phyloP scores from a whole-genome alignment of 2,888 invertebrate genomes.

The Drosophila neutralis region DNA sequence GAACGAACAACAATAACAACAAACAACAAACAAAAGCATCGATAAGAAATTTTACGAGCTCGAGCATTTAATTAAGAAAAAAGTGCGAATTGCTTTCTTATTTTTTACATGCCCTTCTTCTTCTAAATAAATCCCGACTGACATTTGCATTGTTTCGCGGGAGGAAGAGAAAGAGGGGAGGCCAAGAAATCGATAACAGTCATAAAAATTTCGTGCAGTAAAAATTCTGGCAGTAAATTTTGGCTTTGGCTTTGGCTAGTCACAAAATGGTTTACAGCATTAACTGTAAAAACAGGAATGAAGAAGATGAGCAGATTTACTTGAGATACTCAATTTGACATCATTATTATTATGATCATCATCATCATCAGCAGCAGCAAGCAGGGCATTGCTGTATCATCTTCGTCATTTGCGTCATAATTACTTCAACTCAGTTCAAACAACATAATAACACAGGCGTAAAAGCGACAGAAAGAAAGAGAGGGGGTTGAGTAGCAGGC shows the following conservation, averaged over 20 bases:
- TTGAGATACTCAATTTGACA: conserved; percentile 13
- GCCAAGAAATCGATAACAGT: conserved; percentile 63
- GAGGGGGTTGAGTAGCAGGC: conserved; percentile 6
- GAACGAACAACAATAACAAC: conserved; percentile 4
- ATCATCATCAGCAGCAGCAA: not conserved
- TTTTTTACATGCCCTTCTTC: conserved; percentile 20
- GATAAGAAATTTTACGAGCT: conserved; percentile 55
- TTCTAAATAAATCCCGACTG: conserved; percentile 29
- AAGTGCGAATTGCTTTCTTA: conserved; percentile 24
- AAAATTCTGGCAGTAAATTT: conserved; percentile 45
- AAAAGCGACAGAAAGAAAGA: conserved; percentile 1
- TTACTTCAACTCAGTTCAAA: conserved; percentile 39
- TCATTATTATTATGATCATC: conserved; percentile 27
- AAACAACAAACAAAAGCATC: conserved; percentile 29
- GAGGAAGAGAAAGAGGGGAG: not conserved
- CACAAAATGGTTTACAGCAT: conserved; percentile 48
- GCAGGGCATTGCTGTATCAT: conserved; percentile 13
- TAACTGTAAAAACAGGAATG: conserved; percentile 65
- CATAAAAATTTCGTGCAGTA: conserved; percentile 64
- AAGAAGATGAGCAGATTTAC: conserved; percentile 47
- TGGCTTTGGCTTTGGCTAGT: conserved; percentile 18
- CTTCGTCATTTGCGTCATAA: conserved; percentile 47
- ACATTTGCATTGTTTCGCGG: conserved; percentile 42
- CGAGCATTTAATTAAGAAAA: conserved; percentile 50
- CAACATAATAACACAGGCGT: conserved; percentile 28